Base-by-base conservation (phyloP, 2,113 vertebrate genomes). In the Trichomycterus rosablanca region DNA sequence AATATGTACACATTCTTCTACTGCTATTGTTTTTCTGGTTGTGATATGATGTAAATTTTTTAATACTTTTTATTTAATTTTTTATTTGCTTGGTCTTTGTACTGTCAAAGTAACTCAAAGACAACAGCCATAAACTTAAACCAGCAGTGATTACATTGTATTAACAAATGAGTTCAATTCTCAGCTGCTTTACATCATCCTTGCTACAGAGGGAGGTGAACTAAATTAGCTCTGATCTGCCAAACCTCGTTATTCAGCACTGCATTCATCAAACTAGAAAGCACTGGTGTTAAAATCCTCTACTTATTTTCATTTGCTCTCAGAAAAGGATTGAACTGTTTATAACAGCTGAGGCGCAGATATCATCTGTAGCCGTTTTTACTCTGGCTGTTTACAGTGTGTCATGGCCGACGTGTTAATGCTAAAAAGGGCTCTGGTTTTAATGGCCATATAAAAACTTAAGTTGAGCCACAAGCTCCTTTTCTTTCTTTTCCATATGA, bases 401-500 rank as follows among this genome's bases (percentile, higher is more conserved):
- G 66, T 62, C 62, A 53, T 63, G 46, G 52, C 28, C 34, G 44
- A 55, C 35, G 55, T 53, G 49, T 63, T 64, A 46, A 70, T 53
- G 10, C 19, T 60, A 45, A 49, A 42, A 70, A 18, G 9, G 12
- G n/a, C 20, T 54, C 30, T 30, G 22, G 23, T 55, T 70, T 58
- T 22, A 68, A 45, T 35, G 45, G 39, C 45, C 52, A 59, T 79
- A 73, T 63, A 22, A 77, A 76, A 73, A 50, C 30, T 72, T 42
- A 51, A 55, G 42, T 50, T 16, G 30, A 67, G 24, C 48, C 65
- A 67, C 74, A 43, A 61, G 65, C 2, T 11, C 14, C 9, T 11
- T 10, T n/a, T 67, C 61, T 60, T 63, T 52, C 59, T 16, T 60
- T 59, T 54, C 18, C 19, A 66, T 44, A 23, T 71, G 74, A 79